These are phyloP conservation scores for Bettongia penicillata DNA, from an alignment of 2,113 vertebrate species.

Conservation along the genomic window DNA sequence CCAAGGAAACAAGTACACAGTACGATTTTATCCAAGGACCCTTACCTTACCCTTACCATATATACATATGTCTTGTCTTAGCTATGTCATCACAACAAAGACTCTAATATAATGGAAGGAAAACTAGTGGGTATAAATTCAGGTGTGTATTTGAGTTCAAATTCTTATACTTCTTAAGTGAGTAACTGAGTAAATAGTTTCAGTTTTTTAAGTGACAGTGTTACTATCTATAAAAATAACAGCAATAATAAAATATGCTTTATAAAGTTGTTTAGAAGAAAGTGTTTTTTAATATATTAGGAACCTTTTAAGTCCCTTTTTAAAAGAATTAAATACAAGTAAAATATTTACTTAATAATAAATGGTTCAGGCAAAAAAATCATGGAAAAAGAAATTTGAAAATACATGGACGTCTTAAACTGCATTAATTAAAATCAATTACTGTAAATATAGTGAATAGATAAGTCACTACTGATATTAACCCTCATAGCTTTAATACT, in stretches of 20 bases:
- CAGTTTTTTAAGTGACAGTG: not conserved
- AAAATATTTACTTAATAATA: not conserved
- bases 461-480: not conserved
- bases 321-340: not conserved
- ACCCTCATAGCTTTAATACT: not conserved
- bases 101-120: not conserved
- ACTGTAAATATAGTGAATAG: not conserved
- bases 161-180: not conserved
- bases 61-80: no score
- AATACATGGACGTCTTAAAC: not conserved
- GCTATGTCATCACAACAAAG: not conserved
- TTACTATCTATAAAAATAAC: not conserved
- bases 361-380: not conserved
- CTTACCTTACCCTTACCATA: no score
- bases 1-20: no score
- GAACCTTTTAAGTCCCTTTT: not conserved
- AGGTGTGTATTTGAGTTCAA: not conserved
- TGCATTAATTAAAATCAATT: not conserved
- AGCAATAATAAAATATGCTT: not conserved
- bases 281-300: not conserved
- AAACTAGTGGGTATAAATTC: not conserved
- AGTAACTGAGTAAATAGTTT: not conserved
- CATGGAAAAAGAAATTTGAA: not conserved
- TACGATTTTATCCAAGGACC: not conserved
- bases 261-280: not conserved